Base-by-base conservation (phyloP, 35 echinoderm and acorn worm species). In the Holothuria glaberrima region DNA sequence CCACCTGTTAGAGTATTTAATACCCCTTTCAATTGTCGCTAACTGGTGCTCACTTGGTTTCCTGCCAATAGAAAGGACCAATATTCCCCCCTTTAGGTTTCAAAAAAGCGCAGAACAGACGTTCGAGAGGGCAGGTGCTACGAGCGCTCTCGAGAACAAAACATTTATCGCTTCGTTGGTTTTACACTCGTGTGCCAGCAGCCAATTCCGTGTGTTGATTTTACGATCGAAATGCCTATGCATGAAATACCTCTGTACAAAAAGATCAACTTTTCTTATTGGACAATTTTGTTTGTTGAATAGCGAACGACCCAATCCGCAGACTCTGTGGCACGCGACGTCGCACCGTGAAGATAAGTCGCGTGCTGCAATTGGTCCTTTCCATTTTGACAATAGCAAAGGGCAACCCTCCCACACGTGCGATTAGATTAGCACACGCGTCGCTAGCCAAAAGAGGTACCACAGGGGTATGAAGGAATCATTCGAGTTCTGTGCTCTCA, bases 301-400 rank as follows among this genome's bases (percentile, higher is more conserved):
- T 84, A 10, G 22, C 19, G 14, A 63, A 22, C 26, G 12, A 63
- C 10, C 80, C 80, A 84, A 84, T 84, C 80, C 52, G 57, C 12
- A 56, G 28, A n/a, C 24, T 12, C 54, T 48, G 22, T 84, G 80
- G 80, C 80, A 84, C 80, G 80, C 80, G 80, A 25, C 54, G 57
- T 24, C 50, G 50, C 38, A 48, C 22, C 38, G 74, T 48, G 21
- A 9, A 4, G 19, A 48, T 30, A 7, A 10, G 80, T 84, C 80
- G 80, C 57, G 80, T 84, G 80, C 56, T 59, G 56, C 57, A 60
- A 84, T 84, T 84, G 80, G 80, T 84, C 57, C 50, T 54, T 54
- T 14, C 50, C 50, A 17, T 54, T 54, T 17, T 26, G 66, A 69
- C 66, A 69, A 69, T 69, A 57, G 33, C 25, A 84, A 30, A 27